These are phyloP conservation scores for Nyctibius bracteatus DNA, from an alignment of 2,113 vertebrate genomes.

Conservation along the genomic window DNA sequence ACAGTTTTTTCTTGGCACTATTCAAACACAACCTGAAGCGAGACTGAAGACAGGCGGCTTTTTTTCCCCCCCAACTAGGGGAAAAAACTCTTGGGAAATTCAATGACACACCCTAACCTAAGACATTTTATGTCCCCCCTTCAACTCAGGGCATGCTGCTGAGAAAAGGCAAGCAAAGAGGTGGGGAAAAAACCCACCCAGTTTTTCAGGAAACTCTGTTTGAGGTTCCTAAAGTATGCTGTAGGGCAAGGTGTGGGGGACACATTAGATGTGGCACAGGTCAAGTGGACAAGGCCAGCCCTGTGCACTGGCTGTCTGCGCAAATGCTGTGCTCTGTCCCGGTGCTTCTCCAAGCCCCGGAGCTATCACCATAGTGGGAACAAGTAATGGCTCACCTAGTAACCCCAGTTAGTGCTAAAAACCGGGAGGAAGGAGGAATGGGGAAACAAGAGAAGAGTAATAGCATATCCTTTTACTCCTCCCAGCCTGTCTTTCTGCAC, in stretches of 20 bases:
- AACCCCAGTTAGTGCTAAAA: not conserved
- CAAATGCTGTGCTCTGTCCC: not conserved
- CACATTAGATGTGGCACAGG: too few relatives aligned
- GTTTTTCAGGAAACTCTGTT: not conserved
- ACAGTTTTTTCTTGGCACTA: not conserved
- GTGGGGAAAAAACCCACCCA: not conserved
- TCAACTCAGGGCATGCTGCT: not conserved
- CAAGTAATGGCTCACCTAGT: not conserved
- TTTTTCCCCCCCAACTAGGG: rapidly evolving
- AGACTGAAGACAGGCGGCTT: not conserved
- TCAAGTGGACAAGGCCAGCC: not conserved
- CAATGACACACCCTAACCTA: not conserved
- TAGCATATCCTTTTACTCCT: not conserved
- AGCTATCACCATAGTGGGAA: not conserved
- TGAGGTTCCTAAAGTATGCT: not conserved
- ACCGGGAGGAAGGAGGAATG: not conserved
- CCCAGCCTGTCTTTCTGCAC: not conserved
- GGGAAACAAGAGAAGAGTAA: not conserved
- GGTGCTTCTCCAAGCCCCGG: not conserved
- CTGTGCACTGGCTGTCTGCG: not conserved
- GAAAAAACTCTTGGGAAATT: not conserved
- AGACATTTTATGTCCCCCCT: not conserved
- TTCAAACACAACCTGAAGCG: not conserved
- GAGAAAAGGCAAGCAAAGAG: not conserved
- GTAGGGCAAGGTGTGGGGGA: too few relatives aligned